Base-by-base conservation (phyloP, 1,140 invertebrate species). In the Zaprionus tsacasi region DNA sequence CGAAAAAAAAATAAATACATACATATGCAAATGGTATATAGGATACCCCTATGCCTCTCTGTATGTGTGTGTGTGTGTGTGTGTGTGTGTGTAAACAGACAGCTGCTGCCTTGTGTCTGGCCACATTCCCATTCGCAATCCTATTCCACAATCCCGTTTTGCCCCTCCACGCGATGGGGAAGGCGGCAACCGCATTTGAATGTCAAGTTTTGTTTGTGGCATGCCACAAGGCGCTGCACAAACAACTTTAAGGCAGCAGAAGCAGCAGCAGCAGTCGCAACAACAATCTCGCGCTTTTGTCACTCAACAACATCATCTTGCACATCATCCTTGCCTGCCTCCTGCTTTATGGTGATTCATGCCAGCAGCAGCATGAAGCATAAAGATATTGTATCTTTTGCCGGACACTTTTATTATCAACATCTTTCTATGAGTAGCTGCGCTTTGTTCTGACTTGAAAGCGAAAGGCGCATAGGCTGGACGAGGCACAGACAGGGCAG, bases 121-220 rank as follows among this genome's bases (percentile, higher is more conserved):
- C 69, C 60, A 59, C 54, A 58, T 58, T 56, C 63, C 52, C 36
- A 40, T 58, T 58, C 36, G 17, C 56, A 38, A 58, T 38, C 35
- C 56, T 27, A 55, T 21, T 36, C 25, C 66, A 8, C 35, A 56
- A 8, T 30, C 21, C 35, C 45, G 36, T 33, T 56, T 48, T 59
- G n/a, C 48, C 52, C 59, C 30, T 35, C 21, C 21, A 21, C 45
- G 59, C 25, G 30, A 56, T 35, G 11, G 12, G 11, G 52, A 15
- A 25, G 27, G 33, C 11, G 13, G n/a, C 43, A 30, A 63, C 21
- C 52, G 45, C 63, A 88, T 88, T 87, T 88, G 85, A 88, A 87
- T 87, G 83, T 87, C 83, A 86, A 86, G 80, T 77, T 81, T 72
- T 78, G 45, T 83, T 64, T 82, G 60, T 57, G 58, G 30, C 21